Percentiles rank a stretch among this genome's conserved stretches.
These are phyloP conservation scores for Rostratula benghalensis DNA, from an alignment of 2,113 vertebrate genomes.

Conservation along the genomic window DNA sequence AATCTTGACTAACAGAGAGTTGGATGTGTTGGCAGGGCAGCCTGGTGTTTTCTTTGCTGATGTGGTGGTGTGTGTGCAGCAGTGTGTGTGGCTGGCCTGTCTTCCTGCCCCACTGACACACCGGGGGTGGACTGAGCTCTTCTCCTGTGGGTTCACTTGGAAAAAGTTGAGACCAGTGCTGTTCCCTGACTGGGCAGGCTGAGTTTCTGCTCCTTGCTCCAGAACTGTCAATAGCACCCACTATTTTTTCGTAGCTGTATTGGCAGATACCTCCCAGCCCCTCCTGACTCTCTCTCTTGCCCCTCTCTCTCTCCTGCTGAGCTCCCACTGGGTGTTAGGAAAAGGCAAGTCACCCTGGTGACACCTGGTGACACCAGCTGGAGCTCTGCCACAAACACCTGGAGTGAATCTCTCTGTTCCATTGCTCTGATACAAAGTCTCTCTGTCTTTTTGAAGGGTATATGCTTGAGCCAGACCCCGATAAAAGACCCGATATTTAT, in stretches of 20 bases:
- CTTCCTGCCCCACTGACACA: not conserved
- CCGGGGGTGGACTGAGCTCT: not conserved
- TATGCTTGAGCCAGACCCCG: slow-evolving; percentile 97
- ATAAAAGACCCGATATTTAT: slow-evolving; percentile 95
- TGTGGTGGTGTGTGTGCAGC: not conserved
- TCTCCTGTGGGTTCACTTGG: not conserved
- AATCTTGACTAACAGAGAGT: not conserved
- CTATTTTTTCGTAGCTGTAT: not conserved
- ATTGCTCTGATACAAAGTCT: not conserved
- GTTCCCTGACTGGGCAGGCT: not conserved
- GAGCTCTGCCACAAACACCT: not conserved
- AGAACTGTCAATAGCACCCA: not conserved
- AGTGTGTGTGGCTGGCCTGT: not conserved
- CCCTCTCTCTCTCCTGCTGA: not conserved
- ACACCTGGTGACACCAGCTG: not conserved
- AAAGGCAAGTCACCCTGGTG: not conserved
- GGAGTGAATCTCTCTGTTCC: not conserved
- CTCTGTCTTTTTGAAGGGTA: slow-evolving; percentile 77
- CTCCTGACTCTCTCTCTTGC: not conserved
- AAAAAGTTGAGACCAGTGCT: not conserved
- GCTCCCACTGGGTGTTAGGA: rapidly evolving
- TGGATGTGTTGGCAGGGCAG: not conserved
- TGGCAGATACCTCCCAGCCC: not conserved
- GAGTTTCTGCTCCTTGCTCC: not conserved
- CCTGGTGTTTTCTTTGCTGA: not conserved